Conservation (phyloP, 2,113 vertebrate species). For the Sebastes fasciatus region DNA sequence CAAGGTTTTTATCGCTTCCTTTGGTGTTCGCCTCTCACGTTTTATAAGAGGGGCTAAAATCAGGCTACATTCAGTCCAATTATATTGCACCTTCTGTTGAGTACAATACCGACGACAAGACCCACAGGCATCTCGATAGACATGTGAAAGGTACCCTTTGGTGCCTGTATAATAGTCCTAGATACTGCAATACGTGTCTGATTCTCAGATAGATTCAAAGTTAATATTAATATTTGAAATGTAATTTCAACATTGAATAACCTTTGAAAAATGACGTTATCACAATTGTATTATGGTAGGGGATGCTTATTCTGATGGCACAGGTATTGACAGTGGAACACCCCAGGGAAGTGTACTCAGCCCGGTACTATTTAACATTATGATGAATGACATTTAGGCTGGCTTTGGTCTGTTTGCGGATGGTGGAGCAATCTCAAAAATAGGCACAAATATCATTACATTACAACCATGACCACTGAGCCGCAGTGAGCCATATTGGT, state of each 20-base stretch:
- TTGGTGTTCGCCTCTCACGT: not conserved
- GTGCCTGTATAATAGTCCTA: not conserved
- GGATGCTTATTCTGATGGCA: too few relatives aligned
- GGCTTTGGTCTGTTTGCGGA: too few relatives aligned
- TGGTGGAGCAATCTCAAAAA: not conserved
- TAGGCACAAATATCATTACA: not conserved
- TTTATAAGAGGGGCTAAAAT: conserved; percentile 16
- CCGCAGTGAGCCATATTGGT: too few relatives aligned
- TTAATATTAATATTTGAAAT: not conserved
- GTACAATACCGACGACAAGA: not conserved
- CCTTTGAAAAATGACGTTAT: too few relatives aligned
- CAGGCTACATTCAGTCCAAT: conserved; percentile 10
- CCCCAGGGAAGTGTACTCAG: too few relatives aligned
- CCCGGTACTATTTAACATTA: too few relatives aligned
- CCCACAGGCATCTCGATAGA: not conserved
- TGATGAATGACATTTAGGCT: not conserved
- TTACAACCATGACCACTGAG: too few relatives aligned
- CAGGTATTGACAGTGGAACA: too few relatives aligned
- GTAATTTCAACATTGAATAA: not conserved
- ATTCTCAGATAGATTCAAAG: too few relatives aligned
- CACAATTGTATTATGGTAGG: too few relatives aligned
- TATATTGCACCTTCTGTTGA: conserved; percentile 1
- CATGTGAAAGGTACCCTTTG: not conserved
- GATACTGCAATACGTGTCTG: too few relatives aligned
- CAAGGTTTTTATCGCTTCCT: conserved; percentile 22